These are phyloP conservation scores for Lasioglossum pauxillum DNA, from an alignment of 2,888 invertebrate species.

Conservation along the genomic window DNA sequence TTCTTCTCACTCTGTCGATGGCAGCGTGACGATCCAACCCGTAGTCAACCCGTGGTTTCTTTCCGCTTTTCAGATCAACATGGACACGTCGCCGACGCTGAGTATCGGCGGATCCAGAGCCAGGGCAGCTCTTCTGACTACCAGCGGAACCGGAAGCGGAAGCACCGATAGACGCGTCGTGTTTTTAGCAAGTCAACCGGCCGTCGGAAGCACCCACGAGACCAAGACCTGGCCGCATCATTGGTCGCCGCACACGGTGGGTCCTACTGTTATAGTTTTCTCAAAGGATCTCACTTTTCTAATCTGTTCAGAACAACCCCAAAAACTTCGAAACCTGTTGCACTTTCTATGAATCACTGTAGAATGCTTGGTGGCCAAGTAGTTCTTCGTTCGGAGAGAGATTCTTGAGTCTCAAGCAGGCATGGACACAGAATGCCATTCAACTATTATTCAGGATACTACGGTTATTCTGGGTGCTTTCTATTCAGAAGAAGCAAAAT, in stretches of 20 bases:
- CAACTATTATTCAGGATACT: not conserved
- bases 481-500: not conserved
- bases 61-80: constrained; percentile 64
- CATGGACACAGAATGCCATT: not conserved
- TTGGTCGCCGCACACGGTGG: constrained; percentile 83
- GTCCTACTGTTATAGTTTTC: constrained; percentile 48
- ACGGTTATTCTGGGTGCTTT: not conserved
- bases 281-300: not conserved
- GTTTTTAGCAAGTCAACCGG: constrained; percentile 81
- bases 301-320: not conserved
- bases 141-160: constrained; percentile 79
- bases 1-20: not conserved
- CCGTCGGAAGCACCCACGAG: constrained; percentile 74
- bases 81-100: constrained; percentile 82
- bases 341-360: constrained; percentile 7
- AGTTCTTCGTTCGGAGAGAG: not conserved
- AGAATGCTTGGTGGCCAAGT: not conserved
- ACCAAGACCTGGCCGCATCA: constrained; percentile 83
- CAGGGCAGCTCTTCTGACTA: constrained; percentile 80
- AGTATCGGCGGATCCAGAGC: constrained; percentile 81
- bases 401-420: not conserved
- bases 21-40: not conserved
- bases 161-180: constrained; percentile 82
- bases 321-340: not conserved
- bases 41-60: constrained; percentile 3